Evolutionary conservation across 2,888 invertebrate genomes (phyloP).

Genomic region (Odontomyia ornata): DNA sequence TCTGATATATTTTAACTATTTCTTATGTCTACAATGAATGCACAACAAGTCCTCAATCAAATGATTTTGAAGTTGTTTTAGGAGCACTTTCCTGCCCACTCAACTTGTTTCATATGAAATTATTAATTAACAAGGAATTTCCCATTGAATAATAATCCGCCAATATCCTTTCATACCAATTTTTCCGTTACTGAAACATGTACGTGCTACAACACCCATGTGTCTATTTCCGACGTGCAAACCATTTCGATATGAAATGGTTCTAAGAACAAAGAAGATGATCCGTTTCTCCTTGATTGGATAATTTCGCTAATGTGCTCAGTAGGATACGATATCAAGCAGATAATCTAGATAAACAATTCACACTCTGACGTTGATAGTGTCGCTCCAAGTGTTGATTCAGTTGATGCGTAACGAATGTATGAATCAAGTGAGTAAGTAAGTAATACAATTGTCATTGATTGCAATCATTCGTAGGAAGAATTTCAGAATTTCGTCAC

Average conservation of each 20-base stretch:
- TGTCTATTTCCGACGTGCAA: no score
- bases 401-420: neutral
- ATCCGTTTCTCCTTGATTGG: neutral
- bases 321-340: neutral
- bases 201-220: no score
- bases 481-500: slow-evolving; percentile 1
- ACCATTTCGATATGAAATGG: neutral
- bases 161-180: no score
- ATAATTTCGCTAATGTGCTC: slow-evolving; percentile 7
- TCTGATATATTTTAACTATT: no score
- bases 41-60: no score
- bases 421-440: slow-evolving; percentile 7
- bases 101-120: no score
- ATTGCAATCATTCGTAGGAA: neutral
- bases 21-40: no score
- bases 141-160: no score
- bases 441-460: slow-evolving; percentile 21
- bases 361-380: neutral
- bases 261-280: neutral
- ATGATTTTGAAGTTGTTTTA: no score
- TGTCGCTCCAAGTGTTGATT: slow-evolving; percentile 5
- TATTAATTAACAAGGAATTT: no score
- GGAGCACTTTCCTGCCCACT: no score
- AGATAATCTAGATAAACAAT: slow-evolving; percentile 11
- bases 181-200: no score